phyloP scores from a whole-genome alignment of 1,140 invertebrate genomes.

The Harlomillsia oculata region DNA sequence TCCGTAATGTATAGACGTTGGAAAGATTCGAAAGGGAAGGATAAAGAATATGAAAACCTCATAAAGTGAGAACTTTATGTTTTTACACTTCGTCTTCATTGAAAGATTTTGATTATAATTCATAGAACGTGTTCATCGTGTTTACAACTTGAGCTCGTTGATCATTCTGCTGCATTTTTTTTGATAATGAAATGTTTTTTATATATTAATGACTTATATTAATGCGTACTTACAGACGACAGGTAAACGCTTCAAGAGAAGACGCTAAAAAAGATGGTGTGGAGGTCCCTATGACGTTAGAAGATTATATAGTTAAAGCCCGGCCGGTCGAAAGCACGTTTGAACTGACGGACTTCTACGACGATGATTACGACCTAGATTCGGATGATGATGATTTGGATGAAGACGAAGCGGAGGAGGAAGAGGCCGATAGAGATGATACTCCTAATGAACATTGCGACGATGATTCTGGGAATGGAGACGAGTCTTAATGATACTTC shows the following conservation, averaged over 20 bases:
- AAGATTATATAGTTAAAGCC: conserved; percentile 94
- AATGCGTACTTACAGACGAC: conserved; percentile 61
- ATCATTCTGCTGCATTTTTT: too few species aligned
- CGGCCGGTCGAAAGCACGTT: conserved; percentile 66
- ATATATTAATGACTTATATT: too few species aligned
- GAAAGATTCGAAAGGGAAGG: conserved; percentile 94
- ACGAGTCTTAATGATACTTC: conserved; percentile 45
- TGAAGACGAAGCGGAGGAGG: conserved; percentile 40
- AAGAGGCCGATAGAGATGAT: conserved; percentile 52
- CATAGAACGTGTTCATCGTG: too few species aligned
- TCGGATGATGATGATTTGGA: conserved; percentile 47
- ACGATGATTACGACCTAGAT: conserved; percentile 76
- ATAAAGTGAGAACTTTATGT: conserved; percentile 61
- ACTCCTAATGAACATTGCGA: conserved; percentile 36
- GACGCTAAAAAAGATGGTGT: conserved; percentile 96
- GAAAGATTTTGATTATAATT: neutral
- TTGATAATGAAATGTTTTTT: too few species aligned
- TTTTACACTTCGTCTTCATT: neutral
- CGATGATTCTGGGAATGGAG: conserved; percentile 70
- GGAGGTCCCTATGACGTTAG: conserved; percentile 88
- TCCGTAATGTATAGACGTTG: conserved; percentile 98
- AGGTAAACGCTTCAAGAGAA: conserved; percentile 83
- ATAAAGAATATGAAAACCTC: conserved; percentile 99
- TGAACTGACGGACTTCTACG: conserved; percentile 86
- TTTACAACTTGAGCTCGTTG: too few species aligned